Base-by-base conservation (phyloP, 2,797 vertebrate genomes). In the Naso thynnoides region DNA sequence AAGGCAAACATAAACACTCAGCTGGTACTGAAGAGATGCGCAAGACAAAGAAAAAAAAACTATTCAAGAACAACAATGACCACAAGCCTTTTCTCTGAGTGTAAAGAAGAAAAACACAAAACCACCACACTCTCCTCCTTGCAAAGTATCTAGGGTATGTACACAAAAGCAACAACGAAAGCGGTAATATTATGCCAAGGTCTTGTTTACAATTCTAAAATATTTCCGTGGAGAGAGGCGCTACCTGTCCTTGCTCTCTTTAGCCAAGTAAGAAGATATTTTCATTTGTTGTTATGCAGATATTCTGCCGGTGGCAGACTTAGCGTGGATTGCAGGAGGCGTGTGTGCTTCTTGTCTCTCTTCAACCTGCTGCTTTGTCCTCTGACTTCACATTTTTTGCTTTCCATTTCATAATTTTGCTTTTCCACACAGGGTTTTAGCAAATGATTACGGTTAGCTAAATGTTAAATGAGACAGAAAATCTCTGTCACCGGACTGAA, bases 241-340 rank as follows among this genome's bases (percentile, higher is more conserved):
- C 71, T 88, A 87, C 84, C 84, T 85, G 88, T 88, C 88, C 91
- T 92, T 87, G 86, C 72, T 84, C 83, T 89, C 71, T 83, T 87
- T 59, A 58, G 71, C 71, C 68, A 76, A 86, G 85, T 79, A 85
- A 85, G 70, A 85, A 73, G 74, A 88, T 85, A 79, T 86, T 79
- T 58, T 70, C 57, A 63, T 73, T 66, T 74, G 72, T 88, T 86
- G 68, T 88, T 90, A 54, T 81, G 72, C 62, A 82, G 84, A 58
- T 79, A 79, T 77, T 83, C 71, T 85, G 86, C 86, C 88, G 76
- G 73, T 89, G 82, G 91, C 88, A 58, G 64, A 62, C 16, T 66
- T 57, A 62, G 52, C 39, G 15, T 64, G 63, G 77, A 80, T 67
- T 33, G 64, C 64, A 66, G 80, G 71, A 84, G 59, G 24, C 68